Evolutionary conservation across 2,888 invertebrate species (phyloP).

Genomic region (Marasmarcha lunaedactyla): DNA sequence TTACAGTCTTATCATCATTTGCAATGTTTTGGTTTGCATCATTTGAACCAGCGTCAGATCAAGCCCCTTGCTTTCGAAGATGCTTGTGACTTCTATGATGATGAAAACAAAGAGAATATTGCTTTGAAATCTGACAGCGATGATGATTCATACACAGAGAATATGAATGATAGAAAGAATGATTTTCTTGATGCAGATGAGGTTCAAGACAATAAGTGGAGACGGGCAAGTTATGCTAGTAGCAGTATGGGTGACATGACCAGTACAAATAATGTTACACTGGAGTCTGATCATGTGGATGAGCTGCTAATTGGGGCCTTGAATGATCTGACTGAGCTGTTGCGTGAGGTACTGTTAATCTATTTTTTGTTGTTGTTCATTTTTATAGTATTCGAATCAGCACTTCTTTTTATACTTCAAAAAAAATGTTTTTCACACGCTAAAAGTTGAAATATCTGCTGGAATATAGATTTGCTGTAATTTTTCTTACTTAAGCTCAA

Average conservation of each 20-base stretch:
- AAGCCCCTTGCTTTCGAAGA: slow-evolving; percentile 20
- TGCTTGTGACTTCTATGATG: slow-evolving; percentile 27
- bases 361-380: too few relatives aligned
- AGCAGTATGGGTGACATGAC: slow-evolving; percentile 36
- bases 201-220: slow-evolving; percentile 28
- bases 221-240: slow-evolving; percentile 31
- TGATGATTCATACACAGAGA: slow-evolving; percentile 44
- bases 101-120: slow-evolving; percentile 66
- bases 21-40: slow-evolving; percentile 62
- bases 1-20: slow-evolving; percentile 59
- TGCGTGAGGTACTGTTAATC: slow-evolving; percentile 63
- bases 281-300: slow-evolving; percentile 27
- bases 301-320: slow-evolving; percentile 55
- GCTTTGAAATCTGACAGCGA: slow-evolving; percentile 49
- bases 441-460: too few relatives aligned
- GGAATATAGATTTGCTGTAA: too few relatives aligned
- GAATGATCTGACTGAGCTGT: slow-evolving; percentile 58
- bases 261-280: slow-evolving; percentile 31
- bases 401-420: too few relatives aligned
- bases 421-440: too few relatives aligned
- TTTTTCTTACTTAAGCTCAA: too few relatives aligned
- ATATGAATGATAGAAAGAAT: slow-evolving; percentile 30
- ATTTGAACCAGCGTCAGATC: slow-evolving; percentile 21
- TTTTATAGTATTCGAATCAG: too few relatives aligned
- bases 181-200: slow-evolving; percentile 12